A percentile compares a stretch with the other conserved stretches of the same genome.
phyloP scores from a whole-genome alignment of 2,888 invertebrate species.

The Nephrotoma guestfalica region DNA sequence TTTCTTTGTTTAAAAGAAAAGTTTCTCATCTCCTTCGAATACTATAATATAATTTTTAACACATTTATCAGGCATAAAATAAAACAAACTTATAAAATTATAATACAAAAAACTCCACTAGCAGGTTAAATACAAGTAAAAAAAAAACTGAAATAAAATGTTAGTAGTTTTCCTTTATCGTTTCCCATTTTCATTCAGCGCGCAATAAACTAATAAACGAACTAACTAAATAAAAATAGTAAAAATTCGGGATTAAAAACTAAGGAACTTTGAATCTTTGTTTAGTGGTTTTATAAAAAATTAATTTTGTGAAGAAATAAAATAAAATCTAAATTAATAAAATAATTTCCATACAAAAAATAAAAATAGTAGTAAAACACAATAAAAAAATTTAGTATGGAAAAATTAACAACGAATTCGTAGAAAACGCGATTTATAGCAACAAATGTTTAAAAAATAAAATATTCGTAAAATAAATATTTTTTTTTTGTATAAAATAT shows the following conservation, averaged over 20 bases:
- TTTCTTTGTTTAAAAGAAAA: not conserved
- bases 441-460: not conserved
- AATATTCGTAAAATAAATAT: not conserved
- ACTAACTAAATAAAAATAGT: not conserved
- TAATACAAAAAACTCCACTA: not conserved
- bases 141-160: not conserved
- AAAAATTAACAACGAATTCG: not conserved
- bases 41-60: not conserved
- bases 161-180: not conserved
- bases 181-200: not conserved
- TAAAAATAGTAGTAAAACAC: not conserved
- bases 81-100: not conserved
- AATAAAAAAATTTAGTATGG: not conserved
- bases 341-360: not conserved
- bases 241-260: not conserved
- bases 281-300: not conserved
- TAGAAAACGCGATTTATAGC: not conserved
- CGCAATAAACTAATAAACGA: not conserved
- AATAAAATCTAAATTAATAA: not conserved
- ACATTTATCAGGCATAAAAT: not conserved
- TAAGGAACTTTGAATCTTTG: not conserved
- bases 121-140: not conserved
- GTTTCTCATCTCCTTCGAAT: not conserved
- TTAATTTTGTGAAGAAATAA: not conserved
- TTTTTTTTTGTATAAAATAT: not conserved